Base-by-base conservation (phyloP, 2,113 vertebrate species). In the Petroica traversi region DNA sequence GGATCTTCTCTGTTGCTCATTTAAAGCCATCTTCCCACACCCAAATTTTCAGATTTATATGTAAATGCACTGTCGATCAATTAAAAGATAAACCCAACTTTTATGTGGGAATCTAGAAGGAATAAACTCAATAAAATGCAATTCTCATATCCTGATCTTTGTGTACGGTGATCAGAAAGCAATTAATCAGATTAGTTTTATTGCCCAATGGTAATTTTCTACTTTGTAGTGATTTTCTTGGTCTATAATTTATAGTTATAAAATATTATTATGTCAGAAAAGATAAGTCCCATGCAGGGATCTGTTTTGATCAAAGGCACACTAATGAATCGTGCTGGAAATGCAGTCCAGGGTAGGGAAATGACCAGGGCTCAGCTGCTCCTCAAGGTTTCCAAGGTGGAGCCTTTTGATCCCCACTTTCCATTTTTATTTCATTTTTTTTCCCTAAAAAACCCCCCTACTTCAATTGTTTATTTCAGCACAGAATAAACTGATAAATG, bases 11-110 rank as follows among this genome's bases (percentile, higher is more conserved):
- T 61, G 61, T 41, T 45, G 14, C 93, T 75, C n/a, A 5, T 93
- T 94, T 87, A 78, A 72, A 89, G 36, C 11, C 3, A 40, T 74
- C 88, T 89, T 94, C 71, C 83, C 51, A n/a, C 69, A 33, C 46
- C 36, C 75, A 41, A 58, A 73, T 28, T 71, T 92, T 74, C 77
- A 83, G 94, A 93, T 95, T 96, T 97, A 67, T 95, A 96, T 96
- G 95, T 95, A 96, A 97, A 97, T 94, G 75, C 33, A 29, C 38
- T 71, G 45, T n/a, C 26, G 92, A 96, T 95, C 93, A 95, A 95
- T 97, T 96, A 96, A 96, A 96, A 96, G 96, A 97, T 96, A 96
- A 95, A 89, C 36, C 23, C 51, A 38, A 67, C 81, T 92, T 91
- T 92, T 88, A 58, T 89, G 78, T 76, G 75, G 59, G 64, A 57